These are phyloP conservation scores for Tetheella fluctuosa DNA, from an alignment of 2,888 invertebrate genomes.

Conservation along the genomic window DNA sequence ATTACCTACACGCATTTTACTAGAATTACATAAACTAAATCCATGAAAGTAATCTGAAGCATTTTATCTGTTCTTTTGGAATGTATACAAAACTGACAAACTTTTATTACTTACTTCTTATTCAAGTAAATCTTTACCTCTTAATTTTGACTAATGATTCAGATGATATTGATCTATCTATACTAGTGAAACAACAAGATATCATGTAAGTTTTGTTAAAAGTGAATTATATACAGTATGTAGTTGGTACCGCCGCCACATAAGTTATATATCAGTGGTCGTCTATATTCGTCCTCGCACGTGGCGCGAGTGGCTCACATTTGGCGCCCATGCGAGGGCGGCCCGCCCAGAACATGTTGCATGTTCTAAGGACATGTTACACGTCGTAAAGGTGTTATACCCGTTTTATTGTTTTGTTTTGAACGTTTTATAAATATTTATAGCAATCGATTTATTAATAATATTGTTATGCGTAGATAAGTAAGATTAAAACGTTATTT, in stretches of 20 bases:
- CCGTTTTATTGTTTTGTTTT: conserved; percentile 22
- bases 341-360: conserved; percentile 57
- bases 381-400: conserved; percentile 41
- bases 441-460: not conserved
- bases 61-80: too few species aligned
- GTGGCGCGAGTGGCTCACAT: conserved; percentile 43
- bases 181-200: too few species aligned
- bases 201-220: not conserved
- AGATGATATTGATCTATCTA: too few species aligned
- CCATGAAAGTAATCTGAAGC: too few species aligned
- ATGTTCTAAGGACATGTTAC: conserved; percentile 15
- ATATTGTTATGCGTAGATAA: too few species aligned
- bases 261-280: not conserved
- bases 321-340: conserved; percentile 54
- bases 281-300: conserved; percentile 28
- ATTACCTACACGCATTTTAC: too few species aligned
- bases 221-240: not conserved
- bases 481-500: too few species aligned
- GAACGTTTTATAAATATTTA: conserved; percentile 23
- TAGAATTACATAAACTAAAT: too few species aligned
- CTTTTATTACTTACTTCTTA: too few species aligned
- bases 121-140: too few species aligned
- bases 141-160: too few species aligned
- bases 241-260: not conserved
- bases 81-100: too few species aligned